Conservation (phyloP, 2,888 invertebrate species). For the Dryocosmus kuriphilus region DNA sequence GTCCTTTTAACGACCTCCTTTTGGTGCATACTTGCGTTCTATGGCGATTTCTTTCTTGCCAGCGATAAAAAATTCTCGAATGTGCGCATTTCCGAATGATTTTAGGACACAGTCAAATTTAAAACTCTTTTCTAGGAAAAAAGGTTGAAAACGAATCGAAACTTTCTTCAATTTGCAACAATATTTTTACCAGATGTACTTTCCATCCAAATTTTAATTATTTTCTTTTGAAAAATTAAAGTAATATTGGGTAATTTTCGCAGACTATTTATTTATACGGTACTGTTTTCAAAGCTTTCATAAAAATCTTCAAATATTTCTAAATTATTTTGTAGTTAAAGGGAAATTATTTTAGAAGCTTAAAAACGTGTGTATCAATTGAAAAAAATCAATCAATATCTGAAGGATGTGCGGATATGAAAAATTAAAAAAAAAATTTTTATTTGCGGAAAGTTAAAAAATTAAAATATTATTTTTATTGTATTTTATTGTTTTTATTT, state of each 20-base stretch:
- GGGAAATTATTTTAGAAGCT: no score
- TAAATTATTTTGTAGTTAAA: no score
- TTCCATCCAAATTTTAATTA: neutral
- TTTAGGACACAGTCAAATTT: constrained; percentile 6
- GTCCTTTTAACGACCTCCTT: constrained; percentile 30
- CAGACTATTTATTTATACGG: no score
- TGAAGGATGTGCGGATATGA: no score
- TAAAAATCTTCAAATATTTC: no score
- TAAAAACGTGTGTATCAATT: no score
- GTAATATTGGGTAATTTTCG: neutral
- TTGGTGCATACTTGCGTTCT: constrained; percentile 14
- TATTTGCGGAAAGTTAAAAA: no score
- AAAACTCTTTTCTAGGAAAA: neutral
- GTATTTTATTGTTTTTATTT: no score
- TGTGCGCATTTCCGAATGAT: neutral
- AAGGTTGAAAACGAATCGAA: neutral
- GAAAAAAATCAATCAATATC: no score
- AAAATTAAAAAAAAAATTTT: no score
- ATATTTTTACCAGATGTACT: neutral
- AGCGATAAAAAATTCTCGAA: constrained; percentile 22
- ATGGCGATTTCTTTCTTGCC: constrained; percentile 32
- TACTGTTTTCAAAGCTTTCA: no score
- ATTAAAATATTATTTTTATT: no score
- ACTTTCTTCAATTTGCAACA: neutral
- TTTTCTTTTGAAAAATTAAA: neutral